Evolutionary conservation across 1,140 invertebrate species (phyloP).

Genomic region (Heliconius eleuchia): DNA sequence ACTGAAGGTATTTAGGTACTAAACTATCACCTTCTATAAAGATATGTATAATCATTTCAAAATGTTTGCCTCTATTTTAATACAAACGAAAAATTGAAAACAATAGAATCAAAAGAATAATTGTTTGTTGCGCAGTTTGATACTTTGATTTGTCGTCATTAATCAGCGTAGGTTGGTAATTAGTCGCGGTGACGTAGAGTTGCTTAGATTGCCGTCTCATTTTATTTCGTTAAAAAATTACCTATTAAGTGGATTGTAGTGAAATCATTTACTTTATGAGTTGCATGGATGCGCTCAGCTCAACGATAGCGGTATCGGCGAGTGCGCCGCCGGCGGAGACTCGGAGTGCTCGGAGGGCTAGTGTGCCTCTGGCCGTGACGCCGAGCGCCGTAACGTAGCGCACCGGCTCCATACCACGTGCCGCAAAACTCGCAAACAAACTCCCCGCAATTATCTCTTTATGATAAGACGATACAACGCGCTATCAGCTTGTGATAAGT

Average conservation of each 20-base stretch:
- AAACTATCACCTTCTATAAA: background rate
- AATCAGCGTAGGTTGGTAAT: conserved; percentile 34
- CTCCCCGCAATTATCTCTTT: conserved; percentile 66
- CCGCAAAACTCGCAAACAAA: conserved; percentile 73
- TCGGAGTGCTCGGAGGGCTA: conserved; percentile 28
- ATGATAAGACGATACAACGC: conserved; percentile 69
- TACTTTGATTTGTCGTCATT: conserved; percentile 30
- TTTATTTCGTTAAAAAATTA: conserved; percentile 30
- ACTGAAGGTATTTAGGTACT: background rate
- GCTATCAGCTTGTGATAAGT: conserved; percentile 75
- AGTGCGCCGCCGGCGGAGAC: conserved; percentile 32
- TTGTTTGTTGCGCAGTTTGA: conserved; percentile 25
- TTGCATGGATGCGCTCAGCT: conserved; percentile 24
- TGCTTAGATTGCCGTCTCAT: conserved; percentile 26
- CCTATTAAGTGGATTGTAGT: conserved; percentile 18
- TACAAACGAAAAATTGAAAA: background rate
- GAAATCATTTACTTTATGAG: background rate
- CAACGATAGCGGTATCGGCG: conserved; percentile 43
- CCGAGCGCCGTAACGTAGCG: conserved; percentile 55
- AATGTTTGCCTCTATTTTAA: background rate
- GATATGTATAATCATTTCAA: background rate
- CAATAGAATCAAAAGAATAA: background rate
- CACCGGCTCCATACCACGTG: conserved; percentile 46
- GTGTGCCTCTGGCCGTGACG: conserved; percentile 61
- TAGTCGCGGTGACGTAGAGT: conserved; percentile 22